phyloP scores from a whole-genome alignment of 2,888 invertebrate species.

The Platerodrilus igneus region DNA sequence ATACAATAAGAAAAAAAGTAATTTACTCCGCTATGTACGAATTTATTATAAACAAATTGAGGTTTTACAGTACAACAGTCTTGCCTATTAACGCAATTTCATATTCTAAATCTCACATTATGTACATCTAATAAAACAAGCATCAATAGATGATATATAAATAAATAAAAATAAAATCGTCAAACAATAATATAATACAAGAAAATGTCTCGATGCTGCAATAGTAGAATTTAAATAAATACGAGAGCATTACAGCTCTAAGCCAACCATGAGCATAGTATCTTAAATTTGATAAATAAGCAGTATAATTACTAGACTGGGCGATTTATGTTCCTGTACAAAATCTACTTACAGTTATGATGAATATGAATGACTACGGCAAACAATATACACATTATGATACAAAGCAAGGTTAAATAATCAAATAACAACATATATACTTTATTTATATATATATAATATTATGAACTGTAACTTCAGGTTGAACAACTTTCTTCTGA shows the following conservation, averaged over 20 bases:
- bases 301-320: conserved; percentile 30
- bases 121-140: conserved; percentile 14
- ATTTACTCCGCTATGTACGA: conserved; percentile 31
- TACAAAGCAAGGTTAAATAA: conserved; percentile 61
- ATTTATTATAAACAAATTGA: conserved; percentile 31
- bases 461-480: conserved; percentile 35
- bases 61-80: conserved; percentile 24
- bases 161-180: conserved; percentile 18
- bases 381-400: conserved; percentile 48
- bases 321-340: conserved; percentile 39
- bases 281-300: conserved; percentile 28
- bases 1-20: conserved; percentile 29
- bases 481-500: conserved; percentile 26
- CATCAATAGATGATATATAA: conserved; percentile 14
- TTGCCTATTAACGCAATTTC: conserved; percentile 23
- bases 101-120: conserved; percentile 22
- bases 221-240: conserved; percentile 27
- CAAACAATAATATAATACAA: conserved; percentile 16
- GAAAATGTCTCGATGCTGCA: conserved; percentile 32
- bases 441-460: conserved; percentile 38
- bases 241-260: conserved; percentile 19
- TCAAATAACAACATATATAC: conserved; percentile 56
- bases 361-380: conserved; percentile 30
- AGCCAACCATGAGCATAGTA: conserved; percentile 22
- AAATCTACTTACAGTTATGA: conserved; percentile 31